These are phyloP conservation scores for Sinohyriopsis cumingii DNA, from an alignment of 2,888 invertebrate genomes.

Conservation along the genomic window DNA sequence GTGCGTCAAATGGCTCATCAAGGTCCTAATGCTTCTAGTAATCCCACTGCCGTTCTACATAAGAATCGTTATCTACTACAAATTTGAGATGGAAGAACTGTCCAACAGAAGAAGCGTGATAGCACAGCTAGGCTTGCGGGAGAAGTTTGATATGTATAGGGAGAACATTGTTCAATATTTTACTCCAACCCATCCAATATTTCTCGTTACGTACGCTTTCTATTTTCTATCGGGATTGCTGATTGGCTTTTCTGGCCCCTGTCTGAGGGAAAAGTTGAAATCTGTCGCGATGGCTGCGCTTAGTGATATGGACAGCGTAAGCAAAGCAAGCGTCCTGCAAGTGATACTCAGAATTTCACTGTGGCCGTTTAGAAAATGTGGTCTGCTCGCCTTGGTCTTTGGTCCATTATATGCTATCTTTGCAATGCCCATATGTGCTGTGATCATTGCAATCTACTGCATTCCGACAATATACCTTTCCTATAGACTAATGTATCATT, in stretches of 20 bases:
- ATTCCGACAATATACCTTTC: slow-evolving; percentile 65
- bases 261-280: slow-evolving; percentile 55
- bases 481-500: slow-evolving; percentile 61
- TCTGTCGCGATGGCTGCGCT: slow-evolving; percentile 58
- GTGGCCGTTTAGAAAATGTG: slow-evolving; percentile 66
- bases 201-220: slow-evolving; percentile 60
- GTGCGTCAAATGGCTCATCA: slow-evolving; percentile 52
- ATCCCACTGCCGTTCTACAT: slow-evolving; percentile 66
- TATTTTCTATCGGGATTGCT: slow-evolving; percentile 59
- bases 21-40: slow-evolving; percentile 54
- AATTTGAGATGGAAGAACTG: slow-evolving; percentile 64
- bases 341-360: slow-evolving; percentile 59
- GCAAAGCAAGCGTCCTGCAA: slow-evolving; percentile 61
- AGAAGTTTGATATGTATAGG: slow-evolving; percentile 54
- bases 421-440: slow-evolving; percentile 51
- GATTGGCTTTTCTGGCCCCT: slow-evolving; percentile 51
- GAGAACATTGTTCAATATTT: slow-evolving; percentile 64
- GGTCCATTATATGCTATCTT: slow-evolving; percentile 57
- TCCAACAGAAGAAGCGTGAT: slow-evolving; percentile 39
- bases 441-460: slow-evolving; percentile 60
- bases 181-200: slow-evolving; percentile 63
- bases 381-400: slow-evolving; percentile 58
- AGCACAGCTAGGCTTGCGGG: slow-evolving; percentile 35
- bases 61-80: slow-evolving; percentile 63
- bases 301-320: slow-evolving; percentile 62